Conservation (phyloP, 2,113 vertebrate species). For the Noturus placidus region DNA sequence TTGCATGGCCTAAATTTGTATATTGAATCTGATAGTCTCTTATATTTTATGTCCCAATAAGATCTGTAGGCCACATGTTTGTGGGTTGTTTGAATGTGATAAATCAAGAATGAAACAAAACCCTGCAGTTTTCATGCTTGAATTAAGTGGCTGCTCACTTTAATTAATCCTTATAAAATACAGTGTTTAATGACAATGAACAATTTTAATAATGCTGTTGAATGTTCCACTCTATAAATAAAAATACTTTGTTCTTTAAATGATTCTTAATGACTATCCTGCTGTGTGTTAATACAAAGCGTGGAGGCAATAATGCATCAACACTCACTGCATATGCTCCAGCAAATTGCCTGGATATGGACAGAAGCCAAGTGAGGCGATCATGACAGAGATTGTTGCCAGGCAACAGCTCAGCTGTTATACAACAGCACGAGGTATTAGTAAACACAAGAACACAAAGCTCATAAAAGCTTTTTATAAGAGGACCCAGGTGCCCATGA, state of each 20-base stretch:
- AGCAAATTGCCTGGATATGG: constrained; percentile 39
- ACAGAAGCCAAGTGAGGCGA: constrained; percentile 5
- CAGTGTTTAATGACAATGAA: background rate
- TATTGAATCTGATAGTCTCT: background rate
- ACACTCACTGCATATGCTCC: constrained; percentile 48
- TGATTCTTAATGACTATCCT: background rate
- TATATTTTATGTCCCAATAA: background rate
- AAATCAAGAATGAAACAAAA: background rate
- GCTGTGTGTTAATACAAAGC: constrained; percentile 16
- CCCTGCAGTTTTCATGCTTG: background rate
- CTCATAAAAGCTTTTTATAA: constrained; percentile 46
- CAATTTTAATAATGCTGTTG: background rate
- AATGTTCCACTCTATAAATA: background rate
- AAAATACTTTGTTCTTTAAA: constrained; percentile 1
- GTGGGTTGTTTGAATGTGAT: background rate
- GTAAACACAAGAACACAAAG: constrained; percentile 33
- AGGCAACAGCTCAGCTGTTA: constrained; percentile 49
- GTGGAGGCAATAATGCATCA: constrained; percentile 5
- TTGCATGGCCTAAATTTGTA: background rate
- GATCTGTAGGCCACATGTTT: background rate
- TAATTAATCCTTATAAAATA: background rate
- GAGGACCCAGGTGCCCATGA: constrained; percentile 31
- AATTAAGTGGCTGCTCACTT: background rate
- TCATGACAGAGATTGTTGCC: constrained; percentile 57
- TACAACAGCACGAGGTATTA: constrained; percentile 36